Evolutionary conservation across 2,888 invertebrate species (phyloP).

Genomic region (Cheilosia pagana): DNA sequence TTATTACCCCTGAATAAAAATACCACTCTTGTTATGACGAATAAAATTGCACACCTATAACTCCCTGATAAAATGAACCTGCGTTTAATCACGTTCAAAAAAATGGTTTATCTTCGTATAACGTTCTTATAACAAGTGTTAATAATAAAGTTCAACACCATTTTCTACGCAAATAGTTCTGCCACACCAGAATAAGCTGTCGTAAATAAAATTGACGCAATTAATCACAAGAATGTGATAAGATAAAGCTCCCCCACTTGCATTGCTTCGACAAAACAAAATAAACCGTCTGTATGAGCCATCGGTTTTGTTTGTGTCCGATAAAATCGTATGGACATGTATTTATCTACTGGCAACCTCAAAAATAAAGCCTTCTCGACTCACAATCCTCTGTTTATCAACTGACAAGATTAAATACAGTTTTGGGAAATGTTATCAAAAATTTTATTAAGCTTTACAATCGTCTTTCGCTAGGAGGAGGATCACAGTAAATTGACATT

Average conservation of each 20-base stretch:
- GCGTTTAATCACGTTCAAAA: slow-evolving; percentile 7
- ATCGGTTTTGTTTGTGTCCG: slow-evolving; percentile 1
- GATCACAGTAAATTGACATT: slow-evolving; percentile 61
- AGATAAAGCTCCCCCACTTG: slow-evolving; percentile 5
- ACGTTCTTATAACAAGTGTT: slow-evolving; percentile 1
- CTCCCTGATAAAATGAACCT: neutral
- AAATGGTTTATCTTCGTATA: slow-evolving; percentile 1
- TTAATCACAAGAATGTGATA: slow-evolving; percentile 21
- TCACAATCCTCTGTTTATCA: neutral
- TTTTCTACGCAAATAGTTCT: neutral
- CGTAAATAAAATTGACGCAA: slow-evolving; percentile 4
- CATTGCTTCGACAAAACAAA: neutral
- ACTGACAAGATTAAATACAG: neutral
- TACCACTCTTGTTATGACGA: neutral
- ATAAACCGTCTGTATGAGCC: neutral
- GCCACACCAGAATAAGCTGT: neutral
- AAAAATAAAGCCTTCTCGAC: neutral
- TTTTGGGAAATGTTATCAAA: slow-evolving; percentile 41
- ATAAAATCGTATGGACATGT: slow-evolving; percentile 3
- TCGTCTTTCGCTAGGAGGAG: slow-evolving; percentile 32
- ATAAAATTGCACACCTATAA: neutral
- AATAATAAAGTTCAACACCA: slow-evolving; percentile 10
- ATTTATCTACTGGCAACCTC: slow-evolving; percentile 3
- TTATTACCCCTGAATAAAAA: neutral
- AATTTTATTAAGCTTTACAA: slow-evolving; percentile 37